phyloP scores from a whole-genome alignment of 1,140 invertebrate genomes.

The Carposina sasakii region DNA sequence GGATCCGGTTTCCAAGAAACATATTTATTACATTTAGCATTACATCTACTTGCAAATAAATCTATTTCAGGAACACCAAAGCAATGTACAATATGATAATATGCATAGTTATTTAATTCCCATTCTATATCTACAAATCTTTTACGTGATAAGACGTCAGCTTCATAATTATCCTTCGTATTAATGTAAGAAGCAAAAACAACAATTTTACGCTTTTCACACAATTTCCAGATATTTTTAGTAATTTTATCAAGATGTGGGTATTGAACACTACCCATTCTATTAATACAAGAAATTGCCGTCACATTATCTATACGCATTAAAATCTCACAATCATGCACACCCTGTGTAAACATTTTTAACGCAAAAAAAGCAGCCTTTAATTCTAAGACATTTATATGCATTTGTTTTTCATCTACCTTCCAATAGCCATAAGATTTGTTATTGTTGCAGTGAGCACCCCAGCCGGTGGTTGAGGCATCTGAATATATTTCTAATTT shows the following conservation, averaged over 20 bases:
- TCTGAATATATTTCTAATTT: slow-evolving; percentile 6
- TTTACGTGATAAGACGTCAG: neutral
- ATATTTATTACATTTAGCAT: slow-evolving; percentile 6
- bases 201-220: slow-evolving; percentile 3
- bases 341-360: neutral
- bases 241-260: slow-evolving; percentile 5
- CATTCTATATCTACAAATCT: slow-evolving; percentile 1
- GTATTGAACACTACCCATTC: slow-evolving; percentile 5
- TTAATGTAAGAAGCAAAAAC: slow-evolving; percentile 8
- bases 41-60: slow-evolving; percentile 2
- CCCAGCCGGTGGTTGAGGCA: neutral
- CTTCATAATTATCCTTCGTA: slow-evolving; percentile 2
- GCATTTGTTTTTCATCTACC: neutral
- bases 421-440: slow-evolving; percentile 9
- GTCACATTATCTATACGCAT: slow-evolving; percentile 28
- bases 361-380: slow-evolving; percentile 6
- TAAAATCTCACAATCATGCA: slow-evolving; percentile 9
- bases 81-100: neutral
- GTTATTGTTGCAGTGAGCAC: no score
- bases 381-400: slow-evolving; percentile 5
- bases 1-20: slow-evolving; percentile 5
- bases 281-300: slow-evolving; percentile 28
- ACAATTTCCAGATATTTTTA: slow-evolving; percentile 6
- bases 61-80: slow-evolving; percentile 3
- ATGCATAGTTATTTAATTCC: neutral